phyloP scores from a whole-genome alignment of 1,140 invertebrate genomes.

The Aphaenogaster ashmeadi region DNA sequence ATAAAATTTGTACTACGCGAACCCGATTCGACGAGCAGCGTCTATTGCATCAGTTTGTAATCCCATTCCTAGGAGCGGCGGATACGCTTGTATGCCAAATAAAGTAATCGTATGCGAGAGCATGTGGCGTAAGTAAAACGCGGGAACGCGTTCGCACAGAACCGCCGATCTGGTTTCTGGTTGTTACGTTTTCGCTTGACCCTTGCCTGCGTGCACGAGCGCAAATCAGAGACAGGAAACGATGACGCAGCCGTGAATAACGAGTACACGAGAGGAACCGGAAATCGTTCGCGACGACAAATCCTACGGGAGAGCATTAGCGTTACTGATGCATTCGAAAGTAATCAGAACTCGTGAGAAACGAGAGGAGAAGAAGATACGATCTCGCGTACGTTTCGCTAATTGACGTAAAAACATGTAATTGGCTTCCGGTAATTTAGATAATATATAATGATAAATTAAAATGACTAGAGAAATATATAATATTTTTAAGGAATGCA shows the following conservation, averaged over 20 bases:
- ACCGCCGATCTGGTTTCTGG: slow-evolving; percentile 30
- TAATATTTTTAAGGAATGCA: background rate
- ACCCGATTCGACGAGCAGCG: background rate
- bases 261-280: slow-evolving; percentile 47
- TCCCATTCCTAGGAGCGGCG: slow-evolving; percentile 18
- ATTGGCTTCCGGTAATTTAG: background rate
- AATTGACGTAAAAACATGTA: background rate
- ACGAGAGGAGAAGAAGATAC: background rate
- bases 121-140: slow-evolving; percentile 18
- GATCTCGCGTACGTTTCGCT: background rate
- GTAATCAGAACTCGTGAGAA: slow-evolving; percentile 32
- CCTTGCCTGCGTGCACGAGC: slow-evolving; percentile 4
- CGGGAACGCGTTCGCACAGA: slow-evolving; percentile 11
- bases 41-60: slow-evolving; percentile 22
- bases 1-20: background rate
- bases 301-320: slow-evolving; percentile 17
- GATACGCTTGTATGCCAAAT: slow-evolving; percentile 27
- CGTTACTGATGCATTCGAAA: background rate
- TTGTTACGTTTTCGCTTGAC: slow-evolving; percentile 42
- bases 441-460: slow-evolving; percentile 9
- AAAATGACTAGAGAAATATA: background rate
- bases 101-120: slow-evolving; percentile 13
- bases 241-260: slow-evolving; percentile 75
- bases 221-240: slow-evolving; percentile 75
- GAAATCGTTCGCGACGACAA: slow-evolving; percentile 51